phyloP scores from a whole-genome alignment of 2,888 invertebrate species.

The Carpatolechia fugitivella region DNA sequence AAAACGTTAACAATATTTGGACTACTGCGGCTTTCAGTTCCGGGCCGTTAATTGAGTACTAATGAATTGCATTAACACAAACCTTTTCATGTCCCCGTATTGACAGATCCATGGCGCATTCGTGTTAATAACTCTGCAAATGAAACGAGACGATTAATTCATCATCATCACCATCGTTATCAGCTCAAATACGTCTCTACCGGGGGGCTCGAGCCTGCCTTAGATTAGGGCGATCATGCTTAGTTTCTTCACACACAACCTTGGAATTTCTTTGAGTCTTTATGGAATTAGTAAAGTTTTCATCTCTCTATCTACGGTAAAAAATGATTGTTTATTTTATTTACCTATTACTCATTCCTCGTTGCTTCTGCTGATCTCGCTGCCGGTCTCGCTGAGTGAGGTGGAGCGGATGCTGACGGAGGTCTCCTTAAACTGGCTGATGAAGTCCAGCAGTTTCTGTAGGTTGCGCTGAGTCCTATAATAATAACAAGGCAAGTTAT shows the following conservation, averaged over 20 bases:
- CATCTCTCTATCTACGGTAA: too few relatives aligned
- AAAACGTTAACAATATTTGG: constrained; percentile 32
- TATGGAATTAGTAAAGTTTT: too few relatives aligned
- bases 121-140: background rate
- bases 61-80: constrained; percentile 9
- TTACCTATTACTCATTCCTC: constrained; percentile 65
- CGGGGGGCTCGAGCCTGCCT: too few relatives aligned
- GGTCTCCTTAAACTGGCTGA: constrained; percentile 71
- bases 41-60: background rate
- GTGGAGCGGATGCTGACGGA: constrained; percentile 63
- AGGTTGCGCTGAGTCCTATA: constrained; percentile 66
- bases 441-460: constrained; percentile 72
- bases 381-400: constrained; percentile 62
- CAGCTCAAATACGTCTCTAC: background rate
- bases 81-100: background rate
- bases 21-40: constrained; percentile 25
- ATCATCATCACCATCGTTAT: too few relatives aligned
- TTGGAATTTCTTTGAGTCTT: too few relatives aligned
- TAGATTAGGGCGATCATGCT: too few relatives aligned
- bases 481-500: background rate
- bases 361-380: constrained; percentile 67
- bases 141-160: too few relatives aligned
- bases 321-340: too few relatives aligned
- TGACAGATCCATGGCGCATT: background rate
- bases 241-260: too few relatives aligned